These are phyloP conservation scores for Heliconius hortense DNA, from an alignment of 2,888 invertebrate genomes.

Conservation along the genomic window DNA sequence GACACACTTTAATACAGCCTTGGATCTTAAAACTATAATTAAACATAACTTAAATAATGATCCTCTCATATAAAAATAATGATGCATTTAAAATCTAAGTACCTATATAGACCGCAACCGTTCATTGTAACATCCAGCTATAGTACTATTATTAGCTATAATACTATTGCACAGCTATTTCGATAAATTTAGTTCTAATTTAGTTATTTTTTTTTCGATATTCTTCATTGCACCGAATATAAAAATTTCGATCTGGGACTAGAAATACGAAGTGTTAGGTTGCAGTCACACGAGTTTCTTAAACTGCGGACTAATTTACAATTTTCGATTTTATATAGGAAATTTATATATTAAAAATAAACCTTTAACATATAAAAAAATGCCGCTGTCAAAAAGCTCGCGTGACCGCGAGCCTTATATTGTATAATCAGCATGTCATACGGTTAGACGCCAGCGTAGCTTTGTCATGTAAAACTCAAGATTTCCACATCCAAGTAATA, in stretches of 20 bases:
- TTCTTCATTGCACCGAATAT: conserved; percentile 39
- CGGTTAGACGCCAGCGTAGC: conserved; percentile 22
- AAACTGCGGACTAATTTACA: not conserved
- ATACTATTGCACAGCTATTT: conserved; percentile 43
- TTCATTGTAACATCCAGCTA: conserved; percentile 43
- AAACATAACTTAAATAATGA: conserved; percentile 77
- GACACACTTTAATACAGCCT: conserved; percentile 78
- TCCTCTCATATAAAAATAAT: conserved; percentile 78
- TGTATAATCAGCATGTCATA: conserved; percentile 6
- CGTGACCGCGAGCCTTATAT: not conserved
- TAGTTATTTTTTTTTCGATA: conserved; percentile 32
- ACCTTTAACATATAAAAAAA: not conserved
- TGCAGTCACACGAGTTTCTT: conserved; percentile 2
- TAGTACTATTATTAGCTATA: conserved; percentile 23
- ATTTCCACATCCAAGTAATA: conserved; percentile 23
- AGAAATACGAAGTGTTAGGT: conserved; percentile 23
- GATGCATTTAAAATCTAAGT: conserved; percentile 71
- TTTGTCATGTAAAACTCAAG: conserved; percentile 36
- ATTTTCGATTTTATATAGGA: not conserved
- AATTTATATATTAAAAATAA: not conserved
- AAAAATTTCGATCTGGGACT: conserved; percentile 33
- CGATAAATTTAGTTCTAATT: conserved; percentile 33
- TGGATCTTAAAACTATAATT: conserved; percentile 78
- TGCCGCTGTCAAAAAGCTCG: not conserved
- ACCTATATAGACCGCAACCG: conserved; percentile 71